Evolutionary conservation across 2,797 vertebrate species (phyloP).

Genomic region (Adrianichthys oophorus): DNA sequence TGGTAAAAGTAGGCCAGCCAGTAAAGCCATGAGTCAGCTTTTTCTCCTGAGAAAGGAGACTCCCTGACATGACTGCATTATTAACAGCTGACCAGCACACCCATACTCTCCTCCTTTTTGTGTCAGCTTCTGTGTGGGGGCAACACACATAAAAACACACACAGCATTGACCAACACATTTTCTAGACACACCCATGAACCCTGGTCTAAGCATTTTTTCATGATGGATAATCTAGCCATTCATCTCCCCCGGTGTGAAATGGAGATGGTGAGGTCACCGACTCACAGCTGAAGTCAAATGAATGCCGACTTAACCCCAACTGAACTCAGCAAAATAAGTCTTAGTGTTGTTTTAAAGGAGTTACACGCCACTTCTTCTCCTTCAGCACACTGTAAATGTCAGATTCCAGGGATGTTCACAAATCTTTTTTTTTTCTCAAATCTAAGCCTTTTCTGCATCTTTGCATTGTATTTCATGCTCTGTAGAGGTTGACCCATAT

Average conservation of each 20-base stretch:
- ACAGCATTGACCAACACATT: conserved; percentile 28
- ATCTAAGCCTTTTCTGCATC: too few species aligned
- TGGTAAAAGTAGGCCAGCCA: conserved; percentile 68
- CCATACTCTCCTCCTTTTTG: conserved; percentile 25
- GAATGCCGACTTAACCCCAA: conserved; percentile 38
- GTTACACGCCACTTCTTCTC: too few species aligned
- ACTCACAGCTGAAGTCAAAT: conserved; percentile 29
- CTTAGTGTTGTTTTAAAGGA: not conserved
- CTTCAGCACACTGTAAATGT: too few species aligned
- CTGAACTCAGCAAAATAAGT: conserved; percentile 38
- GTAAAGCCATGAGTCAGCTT: conserved; percentile 56
- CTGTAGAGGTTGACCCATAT: too few species aligned
- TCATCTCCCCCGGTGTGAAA: conserved; percentile 49
- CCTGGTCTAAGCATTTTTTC: conserved; percentile 31
- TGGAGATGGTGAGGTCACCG: conserved; percentile 52
- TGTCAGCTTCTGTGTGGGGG: conserved; percentile 7
- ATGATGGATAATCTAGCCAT: conserved; percentile 52
- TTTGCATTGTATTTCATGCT: too few species aligned
- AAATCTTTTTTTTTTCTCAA: too few species aligned
- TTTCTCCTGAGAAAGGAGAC: conserved; percentile 66
- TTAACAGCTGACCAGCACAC: conserved; percentile 69
- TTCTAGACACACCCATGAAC: conserved; percentile 43
- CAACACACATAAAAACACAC: conserved; percentile 20
- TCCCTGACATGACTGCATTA: conserved; percentile 66
- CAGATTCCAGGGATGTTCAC: too few species aligned